phyloP scores from a whole-genome alignment of 2,113 vertebrate genomes.

The Caloenas nicobarica region DNA sequence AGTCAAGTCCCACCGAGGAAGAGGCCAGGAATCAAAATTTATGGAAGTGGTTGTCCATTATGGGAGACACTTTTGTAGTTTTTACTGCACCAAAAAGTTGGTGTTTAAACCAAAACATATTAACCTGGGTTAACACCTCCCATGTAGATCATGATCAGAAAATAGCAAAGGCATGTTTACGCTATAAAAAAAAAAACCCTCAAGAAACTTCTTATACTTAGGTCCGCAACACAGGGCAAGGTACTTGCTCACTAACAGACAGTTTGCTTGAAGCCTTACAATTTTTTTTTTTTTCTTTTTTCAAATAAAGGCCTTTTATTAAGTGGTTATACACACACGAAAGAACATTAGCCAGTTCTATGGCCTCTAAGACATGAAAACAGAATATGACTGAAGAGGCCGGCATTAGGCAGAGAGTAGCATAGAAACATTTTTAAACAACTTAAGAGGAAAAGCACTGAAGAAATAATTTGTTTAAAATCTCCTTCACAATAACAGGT shows the following conservation, averaged over 20 bases:
- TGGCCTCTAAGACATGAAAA: not conserved
- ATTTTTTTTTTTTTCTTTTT: not conserved
- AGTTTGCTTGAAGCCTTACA: not conserved
- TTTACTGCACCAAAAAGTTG: not conserved
- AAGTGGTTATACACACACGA: not conserved
- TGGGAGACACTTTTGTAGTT: not conserved
- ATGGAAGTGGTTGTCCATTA: not conserved
- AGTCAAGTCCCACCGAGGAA: not conserved
- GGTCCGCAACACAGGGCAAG: not conserved
- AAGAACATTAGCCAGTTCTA: not conserved
- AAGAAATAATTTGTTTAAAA: not conserved
- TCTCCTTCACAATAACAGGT: not conserved
- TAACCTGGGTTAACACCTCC: not conserved
- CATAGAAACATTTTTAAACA: not conserved
- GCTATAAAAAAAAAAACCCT: slow-evolving; percentile 4
- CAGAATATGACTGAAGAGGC: not conserved
- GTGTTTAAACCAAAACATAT: not conserved
- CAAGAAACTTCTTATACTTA: not conserved
- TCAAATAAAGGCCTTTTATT: not conserved
- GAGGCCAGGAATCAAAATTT: not conserved
- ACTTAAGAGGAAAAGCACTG: not conserved
- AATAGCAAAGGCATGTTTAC: slow-evolving; percentile 49
- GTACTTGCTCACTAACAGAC: not conserved
- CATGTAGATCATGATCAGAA: not conserved
- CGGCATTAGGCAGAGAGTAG: not conserved